Evolutionary conservation across 2,113 vertebrate genomes (phyloP), one percentile per base, ranked within the genome.

Genomic region (Macrotus californicus): DNA sequence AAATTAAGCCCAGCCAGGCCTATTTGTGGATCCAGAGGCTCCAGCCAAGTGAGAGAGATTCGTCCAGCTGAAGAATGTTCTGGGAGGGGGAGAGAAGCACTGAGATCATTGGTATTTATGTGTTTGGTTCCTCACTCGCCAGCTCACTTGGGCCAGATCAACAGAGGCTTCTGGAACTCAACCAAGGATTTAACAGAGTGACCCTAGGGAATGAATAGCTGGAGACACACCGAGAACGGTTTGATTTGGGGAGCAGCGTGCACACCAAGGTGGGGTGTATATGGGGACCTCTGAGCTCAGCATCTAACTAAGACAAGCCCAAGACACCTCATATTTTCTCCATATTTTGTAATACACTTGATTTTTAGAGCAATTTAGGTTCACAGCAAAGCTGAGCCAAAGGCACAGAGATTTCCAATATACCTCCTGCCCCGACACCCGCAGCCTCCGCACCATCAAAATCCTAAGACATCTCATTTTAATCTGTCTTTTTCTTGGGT

Each of bases 61-160:
- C 1, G 3, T 94, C 67, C 61, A 89, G 64, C 81, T 89, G 12
- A 93, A 88, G 96, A 97, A 96, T 97, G 96, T 89, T 13, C 91
- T 91, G 61, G 93, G 92, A 86, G 64, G 19, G 19, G 79, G 82
- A 72, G 81, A 83, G 72, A 36, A 48, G 24, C 80, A 15, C 61
- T 96, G 94, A 96, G 92, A 29, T 96, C 97, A 97, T 31, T 29
- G 90, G 85, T 96, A 96, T 97, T 97, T 96, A 4, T 97, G 85
- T 87, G 43, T 59, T 22, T 81, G 39, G 81, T 46, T 92, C 81
- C 91, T 93, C 72, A 75, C n/a, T 94, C 43, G 92, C 41, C 67
- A 43, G 39, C 50, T 82, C 64, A 39, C 43, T 85, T 52, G 56
- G 34, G 56, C 41, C 73, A 83, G 29, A 85, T 75, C 77, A 87